Base-by-base conservation (phyloP, 2,797 vertebrate species). In the Benthosema pterotum region DNA sequence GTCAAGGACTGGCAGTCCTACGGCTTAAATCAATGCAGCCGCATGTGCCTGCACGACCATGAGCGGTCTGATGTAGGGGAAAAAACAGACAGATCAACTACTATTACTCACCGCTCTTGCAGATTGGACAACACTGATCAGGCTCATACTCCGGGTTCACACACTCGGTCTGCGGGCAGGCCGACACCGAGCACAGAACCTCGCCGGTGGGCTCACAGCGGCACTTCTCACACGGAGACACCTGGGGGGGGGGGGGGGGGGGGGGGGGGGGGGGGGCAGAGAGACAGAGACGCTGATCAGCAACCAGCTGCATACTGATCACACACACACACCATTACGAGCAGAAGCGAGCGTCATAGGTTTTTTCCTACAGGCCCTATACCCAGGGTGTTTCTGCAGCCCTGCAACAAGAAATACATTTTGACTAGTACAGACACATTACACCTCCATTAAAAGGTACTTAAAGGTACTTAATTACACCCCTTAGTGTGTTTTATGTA, bases 71-170 rank as follows among this genome's bases (percentile, higher is more conserved):
- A 19, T 28, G 18, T 22, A 60, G 45, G 18, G 25, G 32, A 42
- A 45, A 65, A 13, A 6, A 59, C 51, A 57, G 38, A 15, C 16
- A 25, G 22, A 25, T 25, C n/a, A n/a, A n/a, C n/a, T n/a, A n/a
- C n/a, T n/a, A 52, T 38, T 13, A 82, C 91, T 91, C 87, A 99
- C 98, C 98, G 0, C 93, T 96, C 89, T 98, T 99, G 92, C 98
- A 99, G 92, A 99, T 95, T 52, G 98, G 98, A 68, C 98, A 99
- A 88, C 97, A 99, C 83, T 97, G 98, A 66, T 99, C 97, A 0
- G 98, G 97, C 84, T 99, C 98, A 0, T 99, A 99, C 60, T 97
- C 94, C 0, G 98, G 98, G 85, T 99, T 95, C 88, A 99, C 98
- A 0, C 98, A 99, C 80, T 99, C 97, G 0, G 97, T 98, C 90